These are phyloP conservation scores for Scolopax rusticola DNA, from an alignment of 2,797 vertebrate species.

Conservation along the genomic window DNA sequence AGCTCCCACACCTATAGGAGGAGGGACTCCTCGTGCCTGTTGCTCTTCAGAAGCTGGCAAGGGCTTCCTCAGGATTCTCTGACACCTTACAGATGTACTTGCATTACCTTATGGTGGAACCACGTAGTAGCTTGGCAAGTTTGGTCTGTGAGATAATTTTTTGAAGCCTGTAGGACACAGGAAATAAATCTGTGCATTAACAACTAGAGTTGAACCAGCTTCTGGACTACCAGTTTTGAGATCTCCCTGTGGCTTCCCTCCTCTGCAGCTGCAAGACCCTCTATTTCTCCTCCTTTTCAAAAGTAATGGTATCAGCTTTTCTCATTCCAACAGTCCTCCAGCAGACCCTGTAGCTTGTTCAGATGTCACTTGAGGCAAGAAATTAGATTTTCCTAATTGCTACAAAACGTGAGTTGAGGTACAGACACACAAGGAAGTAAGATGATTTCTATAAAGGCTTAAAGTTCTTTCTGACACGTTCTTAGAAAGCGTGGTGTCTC, in stretches of 20 bases:
- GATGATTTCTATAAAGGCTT: not conserved
- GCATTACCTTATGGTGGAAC: fast-evolving
- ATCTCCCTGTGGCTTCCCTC: not conserved
- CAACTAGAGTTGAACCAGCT: not conserved
- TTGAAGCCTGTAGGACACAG: not conserved
- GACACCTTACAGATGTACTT: not conserved
- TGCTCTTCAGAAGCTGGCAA: not conserved
- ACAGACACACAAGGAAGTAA: not conserved
- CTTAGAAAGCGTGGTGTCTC: not conserved
- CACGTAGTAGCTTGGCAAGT: not conserved
- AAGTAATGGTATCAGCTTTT: not conserved
- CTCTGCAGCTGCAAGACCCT: not conserved
- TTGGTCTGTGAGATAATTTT: not conserved
- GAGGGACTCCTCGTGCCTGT: not conserved
- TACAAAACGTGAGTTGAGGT: not conserved
- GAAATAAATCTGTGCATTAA: not conserved
- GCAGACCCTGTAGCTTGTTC: not conserved
- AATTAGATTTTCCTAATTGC: not conserved
- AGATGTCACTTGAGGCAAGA: not conserved
- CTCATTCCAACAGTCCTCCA: fast-evolving
- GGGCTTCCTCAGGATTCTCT: not conserved
- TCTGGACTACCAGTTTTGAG: not conserved
- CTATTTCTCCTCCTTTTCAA: not conserved
- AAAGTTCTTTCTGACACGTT: not conserved
- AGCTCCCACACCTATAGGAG: not conserved